A percentile compares a stretch with the other conserved stretches of the same genome.
Evolutionary conservation across 2,797 vertebrate genomes (phyloP).

Genomic region (Acanthurus lineatus): DNA sequence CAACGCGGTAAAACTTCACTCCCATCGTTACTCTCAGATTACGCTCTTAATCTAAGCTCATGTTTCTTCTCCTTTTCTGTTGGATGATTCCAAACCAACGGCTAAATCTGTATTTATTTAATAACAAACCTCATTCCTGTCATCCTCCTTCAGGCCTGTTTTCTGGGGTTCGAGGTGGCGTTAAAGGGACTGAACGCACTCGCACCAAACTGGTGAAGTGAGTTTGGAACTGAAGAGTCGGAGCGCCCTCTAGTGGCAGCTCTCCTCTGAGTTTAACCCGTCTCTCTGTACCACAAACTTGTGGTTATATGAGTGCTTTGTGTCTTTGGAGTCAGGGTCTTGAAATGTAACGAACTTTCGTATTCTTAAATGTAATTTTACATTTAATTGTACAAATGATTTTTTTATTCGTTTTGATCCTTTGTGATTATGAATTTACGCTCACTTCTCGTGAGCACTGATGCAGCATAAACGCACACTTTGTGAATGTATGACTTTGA

Average conservation of each 20-base stretch:
- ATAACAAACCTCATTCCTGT: background rate
- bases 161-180: conserved; percentile 85
- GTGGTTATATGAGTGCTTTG: background rate
- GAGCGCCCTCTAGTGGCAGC: background rate
- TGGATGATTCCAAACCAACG: background rate
- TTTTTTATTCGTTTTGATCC: background rate
- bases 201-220: conserved; percentile 77
- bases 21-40: background rate
- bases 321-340: conserved; percentile 3
- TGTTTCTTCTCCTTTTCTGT: background rate
- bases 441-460: conserved; percentile 30
- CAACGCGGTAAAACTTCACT: conserved; percentile 80
- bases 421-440: background rate
- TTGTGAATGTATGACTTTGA: conserved; percentile 30
- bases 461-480: background rate
- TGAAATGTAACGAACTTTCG: conserved; percentile 4
- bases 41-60: too few relatives aligned
- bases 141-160: conserved; percentile 81
- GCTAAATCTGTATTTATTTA: background rate
- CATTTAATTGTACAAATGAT: background rate
- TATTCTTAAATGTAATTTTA: conserved; percentile 34
- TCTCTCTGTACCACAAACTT: background rate
- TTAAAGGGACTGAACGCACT: conserved; percentile 81
- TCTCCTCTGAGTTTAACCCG: too few relatives aligned
- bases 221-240: background rate